Conservation (phyloP, 2,888 invertebrate genomes). For the Melipona bicolor region DNA sequence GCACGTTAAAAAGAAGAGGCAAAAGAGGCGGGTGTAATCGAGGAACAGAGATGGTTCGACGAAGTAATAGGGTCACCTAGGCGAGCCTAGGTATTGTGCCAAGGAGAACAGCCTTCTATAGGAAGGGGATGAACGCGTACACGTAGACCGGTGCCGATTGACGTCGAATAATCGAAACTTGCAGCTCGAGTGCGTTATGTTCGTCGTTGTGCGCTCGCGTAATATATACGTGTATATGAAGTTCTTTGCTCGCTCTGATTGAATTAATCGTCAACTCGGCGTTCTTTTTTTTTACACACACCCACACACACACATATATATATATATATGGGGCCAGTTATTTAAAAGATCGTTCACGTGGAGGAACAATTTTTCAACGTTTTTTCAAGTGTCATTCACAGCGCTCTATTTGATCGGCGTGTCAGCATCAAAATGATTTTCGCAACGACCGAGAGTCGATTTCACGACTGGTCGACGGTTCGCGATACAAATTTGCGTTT, state of each 20-base stretch:
- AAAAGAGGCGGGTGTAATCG: constrained; percentile 53
- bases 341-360: neutral
- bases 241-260: constrained; percentile 33
- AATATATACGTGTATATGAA: neutral
- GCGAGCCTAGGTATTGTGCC: constrained; percentile 72
- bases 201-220: constrained; percentile 9
- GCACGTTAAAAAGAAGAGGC: constrained; percentile 48
- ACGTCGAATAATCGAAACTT: constrained; percentile 64
- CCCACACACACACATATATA: too few relatives aligned
- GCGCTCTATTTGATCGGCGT: neutral
- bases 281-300: neutral
- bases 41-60: constrained; percentile 59
- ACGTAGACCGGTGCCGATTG: constrained; percentile 62
- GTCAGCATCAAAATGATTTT: constrained; percentile 22
- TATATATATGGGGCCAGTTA: neutral
- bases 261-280: constrained; percentile 17
- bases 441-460: constrained; percentile 12
- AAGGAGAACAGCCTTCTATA: constrained; percentile 69
- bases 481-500: constrained; percentile 8
- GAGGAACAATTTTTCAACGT: neutral
- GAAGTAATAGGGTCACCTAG: constrained; percentile 72
- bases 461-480: constrained; percentile 1
- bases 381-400: constrained; percentile 20
- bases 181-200: constrained; percentile 12
- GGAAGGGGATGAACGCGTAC: constrained; percentile 72